These are phyloP conservation scores for Lypha dubia DNA, from an alignment of 2,888 invertebrate species.

Conservation along the genomic window DNA sequence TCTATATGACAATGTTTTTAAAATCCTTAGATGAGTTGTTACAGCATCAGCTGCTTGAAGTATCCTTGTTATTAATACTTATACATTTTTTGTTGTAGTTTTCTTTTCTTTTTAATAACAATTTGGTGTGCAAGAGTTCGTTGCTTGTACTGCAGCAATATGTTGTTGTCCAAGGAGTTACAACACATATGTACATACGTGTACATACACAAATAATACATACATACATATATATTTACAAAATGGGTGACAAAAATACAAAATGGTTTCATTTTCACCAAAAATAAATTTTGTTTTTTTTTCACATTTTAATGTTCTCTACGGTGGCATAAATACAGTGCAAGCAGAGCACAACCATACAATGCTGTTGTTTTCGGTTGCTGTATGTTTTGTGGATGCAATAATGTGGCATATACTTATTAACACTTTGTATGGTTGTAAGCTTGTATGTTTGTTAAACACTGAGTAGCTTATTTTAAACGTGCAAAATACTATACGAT, in stretches of 20 bases:
- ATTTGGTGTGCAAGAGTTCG: constrained; percentile 3
- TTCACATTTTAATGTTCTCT: constrained; percentile 57
- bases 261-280: too few relatives aligned
- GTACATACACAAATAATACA: constrained; percentile 51
- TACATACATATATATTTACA: constrained; percentile 55
- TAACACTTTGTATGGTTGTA: constrained; percentile 50
- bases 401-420: constrained; percentile 44
- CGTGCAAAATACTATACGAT: background rate
- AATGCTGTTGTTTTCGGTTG: constrained; percentile 44
- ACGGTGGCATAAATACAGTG: constrained; percentile 42
- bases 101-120: constrained; percentile 15
- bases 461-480: constrained; percentile 51
- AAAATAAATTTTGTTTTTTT: constrained; percentile 23
- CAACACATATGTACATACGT: constrained; percentile 47
- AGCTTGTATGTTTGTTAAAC: constrained; percentile 23
- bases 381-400: constrained; percentile 40
- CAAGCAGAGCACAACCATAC: constrained; percentile 55
- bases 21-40: constrained; percentile 49
- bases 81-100: background rate
- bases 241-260: too few relatives aligned
- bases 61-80: constrained; percentile 67
- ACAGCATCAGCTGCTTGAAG: constrained; percentile 59
- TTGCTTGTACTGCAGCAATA: constrained; percentile 57
- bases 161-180: constrained; percentile 61
- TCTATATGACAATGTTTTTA: constrained; percentile 42